These are phyloP conservation scores for Caenorhabditis sp. DNA, from an alignment of 2,888 invertebrate genomes.

Conservation along the genomic window DNA sequence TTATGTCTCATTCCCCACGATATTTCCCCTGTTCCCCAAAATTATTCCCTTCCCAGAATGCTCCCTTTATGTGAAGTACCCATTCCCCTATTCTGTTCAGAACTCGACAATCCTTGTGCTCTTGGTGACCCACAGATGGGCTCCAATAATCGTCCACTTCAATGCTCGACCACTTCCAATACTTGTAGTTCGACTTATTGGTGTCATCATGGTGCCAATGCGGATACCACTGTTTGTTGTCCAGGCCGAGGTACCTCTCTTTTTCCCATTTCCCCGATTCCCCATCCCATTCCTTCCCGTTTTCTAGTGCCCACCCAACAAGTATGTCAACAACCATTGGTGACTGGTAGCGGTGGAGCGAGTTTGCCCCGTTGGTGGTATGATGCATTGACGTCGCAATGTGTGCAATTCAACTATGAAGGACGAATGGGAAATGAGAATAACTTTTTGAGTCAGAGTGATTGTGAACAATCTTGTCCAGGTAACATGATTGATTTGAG, in stretches of 20 bases:
- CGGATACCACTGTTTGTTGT: constrained; percentile 70
- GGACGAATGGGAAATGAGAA: constrained; percentile 63
- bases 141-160: constrained; percentile 54
- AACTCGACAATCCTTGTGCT: constrained; percentile 69
- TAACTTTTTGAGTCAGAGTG: constrained; percentile 65
- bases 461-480: constrained; percentile 61
- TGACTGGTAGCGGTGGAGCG: constrained; percentile 59
- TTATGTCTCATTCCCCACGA: too few species aligned
- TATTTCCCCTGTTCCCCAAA: too few species aligned
- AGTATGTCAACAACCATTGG: constrained; percentile 61
- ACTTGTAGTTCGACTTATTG: constrained; percentile 58
- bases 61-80: not conserved
- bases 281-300: not conserved
- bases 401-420: constrained; percentile 64
- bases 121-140: constrained; percentile 64
- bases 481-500: too few species aligned
- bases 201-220: constrained; percentile 70
- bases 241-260: constrained; percentile 63
- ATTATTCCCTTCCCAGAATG: not conserved
- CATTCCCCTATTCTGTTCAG: constrained; percentile 32
- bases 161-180: constrained; percentile 51
- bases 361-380: constrained; percentile 62
- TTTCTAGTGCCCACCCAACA: constrained; percentile 38
- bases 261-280: not conserved
- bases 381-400: constrained; percentile 57